Base-by-base conservation (phyloP, 2,797 vertebrate genomes). In the Typhlichthys subterraneus region DNA sequence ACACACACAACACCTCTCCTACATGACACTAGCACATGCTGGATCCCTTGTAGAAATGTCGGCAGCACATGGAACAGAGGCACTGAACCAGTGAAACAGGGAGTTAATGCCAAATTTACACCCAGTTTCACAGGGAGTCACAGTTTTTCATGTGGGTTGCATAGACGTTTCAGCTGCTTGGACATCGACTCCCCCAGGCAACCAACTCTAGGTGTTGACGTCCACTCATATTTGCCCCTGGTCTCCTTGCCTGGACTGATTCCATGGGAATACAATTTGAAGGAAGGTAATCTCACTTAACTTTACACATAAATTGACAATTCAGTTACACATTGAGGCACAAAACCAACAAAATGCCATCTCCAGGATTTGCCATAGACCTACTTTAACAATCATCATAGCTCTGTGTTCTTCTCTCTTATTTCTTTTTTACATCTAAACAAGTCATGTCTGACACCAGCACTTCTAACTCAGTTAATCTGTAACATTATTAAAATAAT, bases 21-120 rank as follows among this genome's bases (percentile, higher is more conserved):
- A 71, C 68, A 50, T 68, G 77, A 67, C 79, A 72, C 38, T 5
- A 80, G 77, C 72, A 83, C 59, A 72, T 72, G 77, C 82, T 84
- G 68, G 74, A 84, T 66, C 74, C 80, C 76, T 81, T 77, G 63
- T 62, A 77, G 79, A 86, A 82, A 85, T 82, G 83, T 85, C 77
- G 72, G 70, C n/a, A 68, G 75, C 63, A 71, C 63, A 76, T 7
- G 58, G 69, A 74, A 49, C 59, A 51, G 12, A 55, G 59, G 59
- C 73, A 69, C 1, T 65, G 56, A 75, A 75, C 48, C 12, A 12
- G 70, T 70, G 12, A 59, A 59, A 72, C 59, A 58, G 52, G 67
- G 59, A 73, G 56, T 42, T 66, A 61, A 75, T 8, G 69, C 70
- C 75, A 19, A 79, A 75, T 65, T 6, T 3, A 81, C 61, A 65